Evolutionary conservation across 2,797 vertebrate genomes (phyloP).

Genomic region (Phrynocephalus guinanensis): DNA sequence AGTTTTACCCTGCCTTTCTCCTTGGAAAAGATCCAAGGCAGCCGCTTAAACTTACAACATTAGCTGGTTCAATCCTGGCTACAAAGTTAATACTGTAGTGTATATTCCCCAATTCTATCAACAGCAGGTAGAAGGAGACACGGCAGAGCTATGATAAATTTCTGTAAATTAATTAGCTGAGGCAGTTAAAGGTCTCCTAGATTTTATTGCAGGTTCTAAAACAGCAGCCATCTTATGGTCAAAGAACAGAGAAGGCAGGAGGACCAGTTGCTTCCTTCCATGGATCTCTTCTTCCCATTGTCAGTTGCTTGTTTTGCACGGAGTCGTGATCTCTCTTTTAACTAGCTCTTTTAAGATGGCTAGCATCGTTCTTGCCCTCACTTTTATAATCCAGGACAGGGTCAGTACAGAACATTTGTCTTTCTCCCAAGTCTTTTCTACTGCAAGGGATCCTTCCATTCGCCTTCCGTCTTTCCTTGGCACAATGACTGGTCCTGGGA

Average conservation of each 20-base stretch:
- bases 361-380: neutral
- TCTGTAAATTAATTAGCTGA: neutral
- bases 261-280: neutral
- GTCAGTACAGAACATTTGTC: neutral
- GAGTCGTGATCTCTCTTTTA: neutral
- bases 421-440: neutral
- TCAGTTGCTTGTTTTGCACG: neutral
- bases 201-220: conserved; percentile 6
- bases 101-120: neutral
- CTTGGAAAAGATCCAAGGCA: no score
- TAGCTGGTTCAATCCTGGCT: neutral
- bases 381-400: neutral
- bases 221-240: neutral
- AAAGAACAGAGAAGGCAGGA: conserved; percentile 11
- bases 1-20: no score
- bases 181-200: neutral
- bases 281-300: neutral
- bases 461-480: neutral
- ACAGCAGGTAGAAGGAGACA: neutral
- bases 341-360: neutral
- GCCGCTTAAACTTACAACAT: neutral
- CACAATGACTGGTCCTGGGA: neutral
- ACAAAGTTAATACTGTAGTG: neutral
- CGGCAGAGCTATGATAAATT: neutral
- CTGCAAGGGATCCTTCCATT: neutral